Percentiles rank a stretch among this genome's conserved stretches.
Conservation (phyloP, 2,113 vertebrate species). For the Chionomys nivalis region DNA sequence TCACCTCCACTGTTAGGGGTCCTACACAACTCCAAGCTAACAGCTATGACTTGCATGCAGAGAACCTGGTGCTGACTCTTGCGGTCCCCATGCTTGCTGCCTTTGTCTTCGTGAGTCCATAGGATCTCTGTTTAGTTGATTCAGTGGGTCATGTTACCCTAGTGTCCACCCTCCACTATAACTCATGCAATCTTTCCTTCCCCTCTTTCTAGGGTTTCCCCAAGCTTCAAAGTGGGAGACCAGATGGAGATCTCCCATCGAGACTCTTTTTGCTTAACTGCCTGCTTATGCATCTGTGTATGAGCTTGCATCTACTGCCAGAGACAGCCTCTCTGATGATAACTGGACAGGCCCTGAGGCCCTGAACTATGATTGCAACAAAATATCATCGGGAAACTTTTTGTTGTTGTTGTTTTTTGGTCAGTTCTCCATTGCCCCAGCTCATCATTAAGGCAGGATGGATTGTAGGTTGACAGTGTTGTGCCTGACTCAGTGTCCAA, state of each 20-base stretch:
- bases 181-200: neutral
- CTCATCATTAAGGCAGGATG: neutral
- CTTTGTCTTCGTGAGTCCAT: neutral
- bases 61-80: neutral
- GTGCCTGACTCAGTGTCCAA: no score
- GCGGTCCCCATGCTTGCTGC: rapidly evolving
- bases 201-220: neutral
- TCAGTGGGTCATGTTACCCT: neutral
- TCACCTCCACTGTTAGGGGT: neutral
- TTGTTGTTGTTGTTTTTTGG: neutral
- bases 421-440: no score
- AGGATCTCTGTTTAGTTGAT: neutral
- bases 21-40: no score
- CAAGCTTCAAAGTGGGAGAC: neutral
- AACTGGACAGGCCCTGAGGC: neutral
- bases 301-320: neutral
- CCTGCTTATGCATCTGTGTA: neutral
- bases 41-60: no score
- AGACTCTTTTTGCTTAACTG: neutral
- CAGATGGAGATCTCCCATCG: neutral
- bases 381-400: neutral
- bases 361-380: neutral
- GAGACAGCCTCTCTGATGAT: neutral
- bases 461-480: no score
- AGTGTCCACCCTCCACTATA: neutral